Percentiles rank a stretch among this genome's conserved stretches.
phyloP scores from a whole-genome alignment of 2,888 invertebrate genomes.

The Meloe dianella region DNA sequence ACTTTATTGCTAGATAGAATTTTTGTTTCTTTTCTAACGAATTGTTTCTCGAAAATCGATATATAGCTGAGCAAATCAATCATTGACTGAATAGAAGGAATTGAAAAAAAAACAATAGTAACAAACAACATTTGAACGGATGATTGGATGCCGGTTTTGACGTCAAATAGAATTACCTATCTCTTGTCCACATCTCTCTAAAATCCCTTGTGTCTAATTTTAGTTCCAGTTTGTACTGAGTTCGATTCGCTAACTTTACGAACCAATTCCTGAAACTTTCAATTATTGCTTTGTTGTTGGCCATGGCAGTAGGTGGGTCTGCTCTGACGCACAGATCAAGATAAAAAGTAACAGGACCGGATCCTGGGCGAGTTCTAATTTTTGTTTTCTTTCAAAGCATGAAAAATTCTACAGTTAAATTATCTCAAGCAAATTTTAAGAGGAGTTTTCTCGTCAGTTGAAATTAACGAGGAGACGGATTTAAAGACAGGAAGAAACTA shows the following conservation, averaged over 20 bases:
- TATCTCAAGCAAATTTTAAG: background rate
- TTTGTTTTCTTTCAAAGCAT: background rate
- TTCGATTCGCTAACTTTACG: background rate
- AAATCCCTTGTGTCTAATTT: constrained; percentile 12
- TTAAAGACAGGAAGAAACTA: background rate
- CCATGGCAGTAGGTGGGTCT: background rate
- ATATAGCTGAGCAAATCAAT: background rate
- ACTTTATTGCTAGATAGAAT: background rate
- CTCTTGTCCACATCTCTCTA: background rate
- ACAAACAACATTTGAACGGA: constrained; percentile 1
- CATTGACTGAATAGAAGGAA: background rate
- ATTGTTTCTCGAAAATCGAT: background rate
- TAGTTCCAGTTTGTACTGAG: background rate
- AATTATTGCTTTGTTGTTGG: constrained; percentile 9
- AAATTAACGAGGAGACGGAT: background rate
- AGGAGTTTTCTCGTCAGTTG: background rate
- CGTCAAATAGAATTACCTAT: constrained; percentile 9
- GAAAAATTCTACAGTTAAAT: background rate
- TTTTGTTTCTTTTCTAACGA: background rate
- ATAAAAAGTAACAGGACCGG: constrained; percentile 1
- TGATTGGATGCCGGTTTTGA: constrained; percentile 5
- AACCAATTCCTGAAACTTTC: constrained; percentile 10
- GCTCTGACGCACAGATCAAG: background rate
- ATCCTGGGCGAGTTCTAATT: background rate
- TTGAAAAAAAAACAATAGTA: background rate